Evolutionary conservation across 1,140 invertebrate species (phyloP).

Genomic region (Diprion similis): DNA sequence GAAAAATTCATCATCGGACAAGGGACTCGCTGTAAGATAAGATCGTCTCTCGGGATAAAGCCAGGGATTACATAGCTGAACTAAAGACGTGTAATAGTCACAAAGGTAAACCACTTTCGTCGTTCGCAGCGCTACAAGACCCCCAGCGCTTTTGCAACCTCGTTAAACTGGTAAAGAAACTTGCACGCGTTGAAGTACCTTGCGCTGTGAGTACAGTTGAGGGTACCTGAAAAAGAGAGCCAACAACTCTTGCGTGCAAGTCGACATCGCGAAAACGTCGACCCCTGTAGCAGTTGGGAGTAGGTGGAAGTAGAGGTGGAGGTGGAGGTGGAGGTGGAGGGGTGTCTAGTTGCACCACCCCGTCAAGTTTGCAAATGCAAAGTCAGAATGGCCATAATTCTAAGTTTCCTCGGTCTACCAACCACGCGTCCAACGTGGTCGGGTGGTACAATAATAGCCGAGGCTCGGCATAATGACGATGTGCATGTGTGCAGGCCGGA

Average conservation of each 20-base stretch:
- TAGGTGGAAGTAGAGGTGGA: not conserved
- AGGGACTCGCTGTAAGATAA: too few species aligned
- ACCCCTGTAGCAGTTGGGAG: not conserved
- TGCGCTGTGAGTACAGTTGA: not conserved
- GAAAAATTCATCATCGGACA: too few species aligned
- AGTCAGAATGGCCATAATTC: conserved; percentile 1
- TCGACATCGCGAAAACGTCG: conserved; percentile 1
- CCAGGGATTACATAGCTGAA: too few species aligned
- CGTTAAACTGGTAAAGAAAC: conserved; percentile 5
- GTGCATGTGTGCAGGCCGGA: too few species aligned
- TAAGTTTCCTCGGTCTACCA: not conserved
- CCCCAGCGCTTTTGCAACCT: not conserved
- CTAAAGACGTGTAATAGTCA: too few species aligned
- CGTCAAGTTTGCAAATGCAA: not conserved
- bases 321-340: not conserved
- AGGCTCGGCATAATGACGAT: not conserved
- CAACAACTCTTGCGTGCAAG: not conserved
- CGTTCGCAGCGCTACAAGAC: too few species aligned
- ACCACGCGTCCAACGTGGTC: not conserved
- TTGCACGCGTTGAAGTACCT: not conserved
- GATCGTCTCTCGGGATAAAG: too few species aligned
- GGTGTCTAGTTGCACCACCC: not conserved
- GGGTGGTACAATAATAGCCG: not conserved
- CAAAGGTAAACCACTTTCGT: too few species aligned
- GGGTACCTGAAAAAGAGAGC: not conserved